phyloP scores from a whole-genome alignment of 2,888 invertebrate species.

The Ornithoptera priamus region DNA sequence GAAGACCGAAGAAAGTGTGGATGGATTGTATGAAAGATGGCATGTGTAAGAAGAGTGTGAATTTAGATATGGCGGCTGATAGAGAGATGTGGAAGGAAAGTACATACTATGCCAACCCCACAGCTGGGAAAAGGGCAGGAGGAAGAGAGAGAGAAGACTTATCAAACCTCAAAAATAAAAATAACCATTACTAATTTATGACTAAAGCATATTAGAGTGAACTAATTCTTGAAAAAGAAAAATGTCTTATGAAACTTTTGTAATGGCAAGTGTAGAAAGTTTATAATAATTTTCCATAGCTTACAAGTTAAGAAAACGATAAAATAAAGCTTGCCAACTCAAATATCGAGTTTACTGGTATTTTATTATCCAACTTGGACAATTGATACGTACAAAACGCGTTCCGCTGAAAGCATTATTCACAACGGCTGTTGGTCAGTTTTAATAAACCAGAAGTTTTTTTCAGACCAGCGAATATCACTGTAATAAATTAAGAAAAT shows the following conservation, averaged over 20 bases:
- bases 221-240: neutral
- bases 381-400: conserved; percentile 22
- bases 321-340: conserved; percentile 24
- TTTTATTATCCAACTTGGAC: conserved; percentile 25
- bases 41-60: too few relatives aligned
- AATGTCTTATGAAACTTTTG: neutral
- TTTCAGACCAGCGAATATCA: neutral
- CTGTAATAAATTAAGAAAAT: neutral
- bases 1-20: too few relatives aligned
- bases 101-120: too few relatives aligned
- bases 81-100: too few relatives aligned
- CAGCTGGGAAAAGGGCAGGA: too few relatives aligned
- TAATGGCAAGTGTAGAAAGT: conserved; percentile 10
- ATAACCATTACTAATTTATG: neutral
- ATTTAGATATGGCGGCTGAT: too few relatives aligned
- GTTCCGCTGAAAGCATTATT: neutral
- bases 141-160: too few relatives aligned
- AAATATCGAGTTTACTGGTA: conserved; percentile 19
- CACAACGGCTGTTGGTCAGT: conserved; percentile 10
- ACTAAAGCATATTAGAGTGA: neutral
- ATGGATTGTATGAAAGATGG: too few relatives aligned
- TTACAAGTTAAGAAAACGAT: conserved; percentile 18
- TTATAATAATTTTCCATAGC: conserved; percentile 17
- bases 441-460: conserved; percentile 5
- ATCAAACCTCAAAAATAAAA: neutral